phyloP scores from a whole-genome alignment of 2,888 invertebrate genomes.

The Mylabris sibirica region DNA sequence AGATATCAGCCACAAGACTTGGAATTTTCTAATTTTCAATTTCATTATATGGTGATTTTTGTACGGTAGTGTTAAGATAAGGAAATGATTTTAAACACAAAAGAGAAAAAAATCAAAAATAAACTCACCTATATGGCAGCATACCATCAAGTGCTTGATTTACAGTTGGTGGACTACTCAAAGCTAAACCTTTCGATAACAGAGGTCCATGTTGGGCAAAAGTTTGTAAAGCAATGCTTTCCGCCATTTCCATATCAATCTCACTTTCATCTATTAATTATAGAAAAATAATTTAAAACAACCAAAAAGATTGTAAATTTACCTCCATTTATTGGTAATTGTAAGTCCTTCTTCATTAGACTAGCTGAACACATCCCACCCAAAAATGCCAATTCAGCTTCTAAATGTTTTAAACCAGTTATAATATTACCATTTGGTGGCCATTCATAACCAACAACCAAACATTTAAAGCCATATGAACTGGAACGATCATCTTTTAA shows the following conservation, averaged over 20 bases:
- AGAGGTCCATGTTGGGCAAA: slow-evolving; percentile 72
- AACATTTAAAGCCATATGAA: slow-evolving; percentile 81
- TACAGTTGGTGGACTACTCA: slow-evolving; percentile 86
- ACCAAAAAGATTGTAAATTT: slow-evolving; percentile 21
- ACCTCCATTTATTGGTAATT: slow-evolving; percentile 70
- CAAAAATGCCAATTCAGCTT: slow-evolving; percentile 88
- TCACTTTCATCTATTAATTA: slow-evolving; percentile 68
- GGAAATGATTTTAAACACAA: too few species aligned
- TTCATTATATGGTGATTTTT: too few species aligned
- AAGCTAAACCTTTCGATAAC: slow-evolving; percentile 87
- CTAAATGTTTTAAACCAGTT: slow-evolving; percentile 74
- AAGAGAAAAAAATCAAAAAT: not conserved
- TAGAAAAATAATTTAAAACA: not conserved
- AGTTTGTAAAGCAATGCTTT: slow-evolving; percentile 71
- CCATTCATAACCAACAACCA: slow-evolving; percentile 85
- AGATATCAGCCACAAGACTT: too few species aligned
- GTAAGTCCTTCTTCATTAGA: slow-evolving; percentile 83
- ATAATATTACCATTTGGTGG: slow-evolving; percentile 63
- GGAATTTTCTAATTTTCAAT: too few species aligned
- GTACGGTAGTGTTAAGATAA: too few species aligned
- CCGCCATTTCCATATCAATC: slow-evolving; percentile 75
- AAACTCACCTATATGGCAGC: slow-evolving; percentile 80
- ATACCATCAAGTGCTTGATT: slow-evolving; percentile 90
- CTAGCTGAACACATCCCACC: slow-evolving; percentile 92
- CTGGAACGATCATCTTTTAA: slow-evolving; percentile 86